Percentiles rank a stretch among this genome's conserved stretches.
phyloP scores from a whole-genome alignment of 2,797 vertebrate species.

The Diglossa cyanea region DNA sequence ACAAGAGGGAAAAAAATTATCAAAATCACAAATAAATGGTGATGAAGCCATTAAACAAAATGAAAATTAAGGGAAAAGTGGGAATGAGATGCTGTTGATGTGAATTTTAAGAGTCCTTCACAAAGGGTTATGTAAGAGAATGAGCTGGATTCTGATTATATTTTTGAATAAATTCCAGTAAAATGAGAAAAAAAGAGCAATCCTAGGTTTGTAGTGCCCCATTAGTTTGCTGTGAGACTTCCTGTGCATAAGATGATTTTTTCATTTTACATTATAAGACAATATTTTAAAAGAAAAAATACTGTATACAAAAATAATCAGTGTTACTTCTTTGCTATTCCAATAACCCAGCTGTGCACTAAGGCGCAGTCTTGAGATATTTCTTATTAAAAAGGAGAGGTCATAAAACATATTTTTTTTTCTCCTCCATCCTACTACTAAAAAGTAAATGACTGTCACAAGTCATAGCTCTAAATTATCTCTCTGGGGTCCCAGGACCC shows the following conservation, averaged over 20 bases:
- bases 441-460: background rate
- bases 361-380: background rate
- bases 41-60: conserved; percentile 13
- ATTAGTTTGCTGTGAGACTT: background rate
- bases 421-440: background rate
- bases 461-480: background rate
- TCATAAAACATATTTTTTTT: background rate
- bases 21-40: background rate
- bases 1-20: background rate
- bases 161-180: background rate
- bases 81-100: background rate
- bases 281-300: background rate
- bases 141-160: background rate
- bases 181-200: background rate
- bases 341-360: background rate
- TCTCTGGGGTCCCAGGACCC: fast-evolving
- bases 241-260: background rate
- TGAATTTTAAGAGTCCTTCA: conserved; percentile 17
- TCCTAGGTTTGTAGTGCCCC: background rate
- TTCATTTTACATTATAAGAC: background rate
- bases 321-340: background rate
- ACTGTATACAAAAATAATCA: background rate
- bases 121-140: conserved; percentile 13
- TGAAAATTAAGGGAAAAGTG: conserved; percentile 26
- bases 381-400: background rate